Base-by-base conservation (phyloP, 2,888 invertebrate genomes). In the Apomyelois bistriatella region DNA sequence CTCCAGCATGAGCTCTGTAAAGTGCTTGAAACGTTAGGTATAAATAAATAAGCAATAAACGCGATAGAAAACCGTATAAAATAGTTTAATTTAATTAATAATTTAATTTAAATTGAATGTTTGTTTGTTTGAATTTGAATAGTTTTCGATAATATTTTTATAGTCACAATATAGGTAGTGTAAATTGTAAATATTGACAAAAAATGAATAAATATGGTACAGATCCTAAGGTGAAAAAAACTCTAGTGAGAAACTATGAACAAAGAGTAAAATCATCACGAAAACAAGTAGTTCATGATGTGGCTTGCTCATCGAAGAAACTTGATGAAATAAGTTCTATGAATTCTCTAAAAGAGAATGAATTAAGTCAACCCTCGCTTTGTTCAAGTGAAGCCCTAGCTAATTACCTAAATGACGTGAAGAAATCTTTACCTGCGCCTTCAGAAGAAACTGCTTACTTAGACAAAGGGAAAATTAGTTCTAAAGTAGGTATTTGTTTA, bases 221-320 rank as follows among this genome's bases (percentile, higher is more conserved):
- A 8, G 86, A 88, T 58, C 66, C 76, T 0, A 87, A 81, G 70
- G 82, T 90, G 15, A 87, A 85, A 59, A 90, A 89, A 70, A 82
- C 83, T 1, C 67, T 89, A 1, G 63, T 88, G 8, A 71, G 89
- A 55, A 82, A 88, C 58, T 75, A 66, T 58, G 87, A 86, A 60
- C 65, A 74, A 13, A 82, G 73, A 70, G 51, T 76, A 1, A 74
- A 61, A 49, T 57, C 65, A 13, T 57, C 66, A 28, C 70, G 57
- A 9, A 72, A 71, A 42, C 62, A 65, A 58, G 73, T 73, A 8
- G 58, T 71, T 3, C 68, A 70, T 13, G 79, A 85, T 53, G 70
- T 70, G 8, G 74, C 71, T 48, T 66, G 72, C 35, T 63, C 73
- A 35, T 68, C 71, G 0, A 68, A 68, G 15, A 43, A 48, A 9